A percentile compares a stretch with the other conserved stretches of the same genome.
phyloP scores from a whole-genome alignment of 2,888 invertebrate species.

The Deilephila porcellus region DNA sequence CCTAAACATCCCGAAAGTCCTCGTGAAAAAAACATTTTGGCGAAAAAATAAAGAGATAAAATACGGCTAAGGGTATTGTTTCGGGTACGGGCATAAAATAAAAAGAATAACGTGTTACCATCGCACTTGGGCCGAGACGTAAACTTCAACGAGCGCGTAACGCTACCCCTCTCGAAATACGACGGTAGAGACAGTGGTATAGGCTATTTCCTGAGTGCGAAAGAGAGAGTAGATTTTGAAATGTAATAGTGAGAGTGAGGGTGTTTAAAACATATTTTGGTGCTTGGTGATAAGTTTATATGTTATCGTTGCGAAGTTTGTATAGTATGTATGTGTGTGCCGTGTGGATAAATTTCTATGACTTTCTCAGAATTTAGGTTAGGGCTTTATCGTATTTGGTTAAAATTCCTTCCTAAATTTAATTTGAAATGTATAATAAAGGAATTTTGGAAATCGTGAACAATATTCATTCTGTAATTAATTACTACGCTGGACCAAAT shows the following conservation, averaged over 20 bases:
- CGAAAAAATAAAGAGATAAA: slow-evolving; percentile 28
- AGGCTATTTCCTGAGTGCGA: not conserved
- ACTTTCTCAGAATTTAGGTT: too few species aligned
- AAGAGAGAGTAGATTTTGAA: not conserved
- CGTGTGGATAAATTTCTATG: too few species aligned
- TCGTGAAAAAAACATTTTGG: slow-evolving; percentile 17
- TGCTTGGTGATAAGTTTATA: not conserved
- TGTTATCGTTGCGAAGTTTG: not conserved
- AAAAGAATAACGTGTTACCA: slow-evolving; percentile 33
- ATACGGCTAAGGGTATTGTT: slow-evolving; percentile 26
- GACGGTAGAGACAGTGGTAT: not conserved
- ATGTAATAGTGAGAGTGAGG: not conserved
- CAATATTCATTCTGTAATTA: too few species aligned
- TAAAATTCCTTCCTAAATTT: too few species aligned
- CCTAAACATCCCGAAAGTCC: slow-evolving; percentile 12
- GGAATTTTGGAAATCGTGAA: too few species aligned
- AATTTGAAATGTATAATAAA: too few species aligned
- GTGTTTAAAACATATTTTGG: not conserved
- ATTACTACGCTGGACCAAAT: too few species aligned
- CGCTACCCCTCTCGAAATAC: not conserved
- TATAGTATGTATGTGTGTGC: too few species aligned
- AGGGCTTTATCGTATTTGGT: too few species aligned
- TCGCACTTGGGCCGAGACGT: slow-evolving; percentile 30
- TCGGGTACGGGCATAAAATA: slow-evolving; percentile 29
- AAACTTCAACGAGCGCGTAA: slow-evolving; percentile 37